Conservation (phyloP, 2,888 invertebrate species). For the Drosophila cognata region DNA sequence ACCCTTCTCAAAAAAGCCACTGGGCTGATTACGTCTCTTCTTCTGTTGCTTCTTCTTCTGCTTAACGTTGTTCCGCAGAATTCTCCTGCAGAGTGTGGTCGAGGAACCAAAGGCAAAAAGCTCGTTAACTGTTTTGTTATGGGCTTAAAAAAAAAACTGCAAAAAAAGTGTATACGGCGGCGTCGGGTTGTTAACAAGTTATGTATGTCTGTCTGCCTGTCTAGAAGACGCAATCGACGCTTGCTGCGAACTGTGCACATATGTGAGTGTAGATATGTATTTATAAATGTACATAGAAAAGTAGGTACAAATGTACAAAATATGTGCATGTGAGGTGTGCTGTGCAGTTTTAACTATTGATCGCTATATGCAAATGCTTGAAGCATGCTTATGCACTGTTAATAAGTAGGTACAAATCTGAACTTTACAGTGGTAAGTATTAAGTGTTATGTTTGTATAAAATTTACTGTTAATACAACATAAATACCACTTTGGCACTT, state of each 20-base stretch:
- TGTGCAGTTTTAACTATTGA: background rate
- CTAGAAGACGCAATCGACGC: slow-evolving; percentile 19
- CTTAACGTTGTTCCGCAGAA: slow-evolving; percentile 43
- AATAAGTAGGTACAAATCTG: background rate
- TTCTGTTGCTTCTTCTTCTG: slow-evolving; percentile 20
- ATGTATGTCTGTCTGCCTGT: slow-evolving; percentile 9
- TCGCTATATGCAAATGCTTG: background rate
- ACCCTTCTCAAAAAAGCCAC: slow-evolving; percentile 15
- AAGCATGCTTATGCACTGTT: background rate
- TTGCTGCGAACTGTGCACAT: slow-evolving; percentile 4
- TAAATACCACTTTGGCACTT: background rate
- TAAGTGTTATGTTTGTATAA: background rate
- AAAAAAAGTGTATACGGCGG: slow-evolving; percentile 27
- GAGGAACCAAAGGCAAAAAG: slow-evolving; percentile 50
- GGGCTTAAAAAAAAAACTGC: slow-evolving; percentile 30
- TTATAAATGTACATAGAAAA: slow-evolving; percentile 1
- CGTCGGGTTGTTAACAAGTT: slow-evolving; percentile 51
- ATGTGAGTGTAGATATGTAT: background rate
- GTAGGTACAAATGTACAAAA: background rate
- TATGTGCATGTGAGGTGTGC: background rate
- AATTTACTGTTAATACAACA: background rate
- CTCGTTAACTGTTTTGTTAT: slow-evolving; percentile 68
- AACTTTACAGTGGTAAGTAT: background rate
- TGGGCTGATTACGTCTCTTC: slow-evolving; percentile 19
- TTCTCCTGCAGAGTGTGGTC: slow-evolving; percentile 29